Base-by-base conservation (phyloP, 2,113 vertebrate genomes). In the Telmatochromis bifrenatus region DNA sequence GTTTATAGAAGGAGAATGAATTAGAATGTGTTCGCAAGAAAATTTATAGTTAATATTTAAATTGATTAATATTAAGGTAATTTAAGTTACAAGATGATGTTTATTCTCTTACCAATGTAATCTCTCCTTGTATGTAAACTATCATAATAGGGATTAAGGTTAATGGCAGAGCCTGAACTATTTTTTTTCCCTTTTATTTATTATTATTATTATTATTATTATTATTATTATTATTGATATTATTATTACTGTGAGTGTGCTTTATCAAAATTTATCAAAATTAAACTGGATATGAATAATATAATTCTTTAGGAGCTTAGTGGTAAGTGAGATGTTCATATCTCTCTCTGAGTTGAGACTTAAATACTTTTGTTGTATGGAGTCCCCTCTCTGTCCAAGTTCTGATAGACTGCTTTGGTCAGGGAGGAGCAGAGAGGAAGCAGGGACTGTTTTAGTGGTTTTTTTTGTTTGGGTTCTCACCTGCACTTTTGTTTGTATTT, bases 11-110 rank as follows among this genome's bases (percentile, higher is more conserved):
- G 8, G 19, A 51, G 9, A 51, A 51, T 51, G 0, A 10, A 51
- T 51, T 10, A 51, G 8, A 1, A 3, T 51, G 19, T 51, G 19
- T 51, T 51, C 0, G 49, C 19, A 51, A 2, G 19, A 0, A n/a
- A 51, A 3, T n/a, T 51, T 0, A 51, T 51, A 51, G 17, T 10
- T 51, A 51, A 51, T 51, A n/a, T 51, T 51, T 51, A 51, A 51
- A 51, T 3, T 51, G 49, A 51, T 51, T 51, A 10, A 51, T 10
- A 51, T 51, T 10, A 51, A n/a, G 49, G 49, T 9, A 51, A 51
- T n/a, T 51, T 53, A 53, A 53, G 49, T 53, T 53, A 51, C 19
- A 51, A 51, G 47, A 9, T 51, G 9, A n/a, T 51, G 49, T n/a
- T 51, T 51, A 51, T 51, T 51, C 8, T 51, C 49, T 51, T 3